Conservation (phyloP, 1,140 invertebrate genomes). For the Pseudobourletiella spinata region DNA sequence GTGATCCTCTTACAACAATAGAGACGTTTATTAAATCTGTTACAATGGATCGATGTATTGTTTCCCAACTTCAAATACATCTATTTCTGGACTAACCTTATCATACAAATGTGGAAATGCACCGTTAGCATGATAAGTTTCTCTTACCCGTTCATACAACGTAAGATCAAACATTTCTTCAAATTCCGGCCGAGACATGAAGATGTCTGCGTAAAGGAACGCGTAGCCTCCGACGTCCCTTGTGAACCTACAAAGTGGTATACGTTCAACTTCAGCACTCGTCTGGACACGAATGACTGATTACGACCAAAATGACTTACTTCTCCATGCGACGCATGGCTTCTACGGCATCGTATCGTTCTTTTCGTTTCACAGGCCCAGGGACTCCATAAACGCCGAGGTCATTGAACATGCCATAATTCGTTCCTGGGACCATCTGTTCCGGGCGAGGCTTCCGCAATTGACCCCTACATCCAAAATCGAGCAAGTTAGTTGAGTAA, state of each 20-base stretch:
- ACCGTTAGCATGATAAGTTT: conserved; percentile 45
- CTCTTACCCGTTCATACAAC: conserved; percentile 45
- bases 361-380: conserved; percentile 44
- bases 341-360: conserved; percentile 46
- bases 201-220: conserved; percentile 56
- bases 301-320: conserved; percentile 34
- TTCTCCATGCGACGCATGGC: conserved; percentile 50
- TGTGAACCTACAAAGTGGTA: conserved; percentile 44
- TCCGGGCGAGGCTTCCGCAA: conserved; percentile 42
- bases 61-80: conserved; percentile 54
- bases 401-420: conserved; percentile 40
- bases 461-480: conserved; percentile 43
- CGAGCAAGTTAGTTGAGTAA: background rate
- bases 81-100: conserved; percentile 58
- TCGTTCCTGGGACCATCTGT: conserved; percentile 45
- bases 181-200: conserved; percentile 54
- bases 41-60: conserved; percentile 40
- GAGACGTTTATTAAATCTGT: background rate
- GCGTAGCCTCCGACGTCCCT: conserved; percentile 48
- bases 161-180: conserved; percentile 49
- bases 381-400: conserved; percentile 52
- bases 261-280: background rate
- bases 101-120: conserved; percentile 49
- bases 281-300: background rate
- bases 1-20: no score